Base-by-base conservation (phyloP, 2,888 invertebrate species). In the Glyphotaelius pellucidus region DNA sequence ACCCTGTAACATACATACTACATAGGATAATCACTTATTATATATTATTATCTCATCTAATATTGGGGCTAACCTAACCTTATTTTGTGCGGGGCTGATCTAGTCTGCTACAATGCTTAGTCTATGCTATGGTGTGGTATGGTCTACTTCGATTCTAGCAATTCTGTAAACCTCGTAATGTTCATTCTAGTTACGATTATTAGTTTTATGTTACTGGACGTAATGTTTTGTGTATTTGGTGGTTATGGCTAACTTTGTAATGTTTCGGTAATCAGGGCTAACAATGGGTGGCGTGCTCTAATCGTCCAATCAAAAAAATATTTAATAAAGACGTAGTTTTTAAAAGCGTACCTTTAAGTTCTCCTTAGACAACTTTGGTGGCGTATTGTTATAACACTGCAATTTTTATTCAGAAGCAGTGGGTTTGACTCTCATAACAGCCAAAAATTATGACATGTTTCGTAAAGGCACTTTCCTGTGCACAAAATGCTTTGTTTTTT, bases 1-100 rank as follows among this genome's bases (percentile, higher is more conserved):
- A 14, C 47, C 1, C 47, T 85, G 32, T 67, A 67, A 84, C 81
- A 84, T 67, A 32, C 38, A 47, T 67, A 30, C 67, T 67, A 25
- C 67, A 67, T 67, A 25, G 67, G 67, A 67, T 67, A 25, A 67
- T 67, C 67, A 67, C 67, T n/a, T 67, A 67, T 85, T 52, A 32
- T 67, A 90, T 80, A 25, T 32, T n/a, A 84, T 67, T 67, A 67
- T 67, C 90, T 83, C 38, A 81, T 83, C 90, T 47, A 42, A 38
- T 67, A 80, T 80, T 47, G 38, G 38, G 35, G 38, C 81, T 80
- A 47, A 81, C 25, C 90, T 81, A 84, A 90, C 31, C 31, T 67
- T 67, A n/a, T 67, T n/a, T 67, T 67, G 11, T 67, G 67, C 67
- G 25, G n/a, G 9, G 67, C 25, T 67, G 67, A 25, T n/a, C 67